Percentiles rank a stretch among this genome's conserved stretches.
Conservation (phyloP, 2,888 invertebrate species). For the Orthonevra nobilis region DNA sequence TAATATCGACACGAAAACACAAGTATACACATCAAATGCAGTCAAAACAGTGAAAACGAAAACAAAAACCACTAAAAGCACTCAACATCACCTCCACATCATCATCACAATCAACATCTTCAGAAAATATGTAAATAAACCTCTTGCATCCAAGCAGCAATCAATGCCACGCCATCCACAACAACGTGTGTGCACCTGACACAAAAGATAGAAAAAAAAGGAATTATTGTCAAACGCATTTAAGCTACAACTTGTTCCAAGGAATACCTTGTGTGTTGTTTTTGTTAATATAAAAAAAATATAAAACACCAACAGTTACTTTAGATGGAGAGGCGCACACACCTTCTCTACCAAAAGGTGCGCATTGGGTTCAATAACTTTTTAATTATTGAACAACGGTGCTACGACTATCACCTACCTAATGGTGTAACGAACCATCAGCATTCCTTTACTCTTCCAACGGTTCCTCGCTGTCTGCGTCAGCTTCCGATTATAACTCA, state of each 20-base stretch:
- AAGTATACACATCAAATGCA: slow-evolving; percentile 3
- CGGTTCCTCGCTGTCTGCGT: slow-evolving; percentile 20
- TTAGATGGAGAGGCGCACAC: slow-evolving; percentile 22
- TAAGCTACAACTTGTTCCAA: slow-evolving; percentile 24
- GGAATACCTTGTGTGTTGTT: background rate
- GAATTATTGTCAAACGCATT: background rate
- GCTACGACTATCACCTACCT: slow-evolving; percentile 12
- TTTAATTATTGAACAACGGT: slow-evolving; percentile 53
- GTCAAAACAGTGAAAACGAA: slow-evolving; percentile 16
- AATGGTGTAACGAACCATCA: no score
- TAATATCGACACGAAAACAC: background rate
- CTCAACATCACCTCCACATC: slow-evolving; percentile 19
- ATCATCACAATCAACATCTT: background rate
- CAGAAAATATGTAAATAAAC: slow-evolving; percentile 23
- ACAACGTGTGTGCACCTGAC: slow-evolving; percentile 25
- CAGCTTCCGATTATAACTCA: slow-evolving; percentile 50
- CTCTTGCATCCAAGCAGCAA: slow-evolving; percentile 27
- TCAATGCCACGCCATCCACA: slow-evolving; percentile 36
- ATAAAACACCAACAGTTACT: background rate
- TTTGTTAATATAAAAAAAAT: slow-evolving; percentile 11
- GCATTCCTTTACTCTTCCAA: slow-evolving; percentile 7
- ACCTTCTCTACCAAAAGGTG: background rate
- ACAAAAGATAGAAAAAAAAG: slow-evolving; percentile 7
- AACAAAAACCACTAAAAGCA: slow-evolving; percentile 10
- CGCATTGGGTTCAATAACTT: slow-evolving; percentile 53